Base-by-base conservation (phyloP, 2,113 vertebrate species). In the Dermatemys mawii region DNA sequence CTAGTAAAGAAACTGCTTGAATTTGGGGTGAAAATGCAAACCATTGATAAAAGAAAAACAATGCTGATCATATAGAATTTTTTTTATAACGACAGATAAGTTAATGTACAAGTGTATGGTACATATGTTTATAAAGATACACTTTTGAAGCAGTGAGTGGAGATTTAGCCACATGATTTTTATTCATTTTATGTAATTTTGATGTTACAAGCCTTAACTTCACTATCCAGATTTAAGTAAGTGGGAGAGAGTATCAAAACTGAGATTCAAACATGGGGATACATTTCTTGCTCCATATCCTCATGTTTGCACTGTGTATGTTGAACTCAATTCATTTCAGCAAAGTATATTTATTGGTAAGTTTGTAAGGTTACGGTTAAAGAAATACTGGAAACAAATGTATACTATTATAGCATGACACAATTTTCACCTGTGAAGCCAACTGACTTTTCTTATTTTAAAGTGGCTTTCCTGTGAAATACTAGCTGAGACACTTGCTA, bases 241-340 rank as follows among this genome's bases (percentile, higher is more conserved):
- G 67, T 92, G 90, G 90, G 85, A 87, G 78, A 92, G 54, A 70
- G 80, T 87, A 12, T 92, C 90, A 78, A 81, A 92, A 57, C 54
- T 92, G 73, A 83, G 73, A 78, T 92, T 92, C 57, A 87, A 54
- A 70, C 41, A 78, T 49, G 70, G 80, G 3, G 55, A 92, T 78
- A 22, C 16, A 49, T 83, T 87, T 78, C 85, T 92, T 87, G 38
- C 17, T 67, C 90, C 90, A 8, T 92, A 87, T 92, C 90, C 90
- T 46, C 82, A 83, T 21, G 90, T 92, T 26, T 92, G 85, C 55
- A 83, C 70, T 55, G 38, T 92, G 41, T 92, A 92, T 50, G 54
- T 87, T 24, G 90, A 92, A 86, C 78, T 83, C 82, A 83, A 83
- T 83, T 87, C 81, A 67, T 48, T 80, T 54, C 81, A 87, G 80